Percentiles rank a stretch among this genome's conserved stretches.
phyloP scores from a whole-genome alignment of 2,888 invertebrate genomes.

The Ochlodes sylvanus region DNA sequence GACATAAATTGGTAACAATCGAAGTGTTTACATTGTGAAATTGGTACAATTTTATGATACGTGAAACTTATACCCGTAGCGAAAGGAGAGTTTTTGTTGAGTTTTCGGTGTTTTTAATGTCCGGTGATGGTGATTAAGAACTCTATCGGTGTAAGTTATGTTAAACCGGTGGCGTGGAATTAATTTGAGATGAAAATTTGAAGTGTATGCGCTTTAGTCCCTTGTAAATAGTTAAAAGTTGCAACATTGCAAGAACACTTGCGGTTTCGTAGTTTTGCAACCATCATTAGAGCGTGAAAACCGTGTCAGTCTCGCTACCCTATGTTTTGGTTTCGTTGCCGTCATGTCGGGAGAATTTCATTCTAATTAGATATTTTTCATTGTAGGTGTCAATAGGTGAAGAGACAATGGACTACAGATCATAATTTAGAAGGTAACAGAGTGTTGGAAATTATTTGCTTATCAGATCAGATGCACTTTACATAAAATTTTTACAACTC shows the following conservation, averaged over 20 bases:
- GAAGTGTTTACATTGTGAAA: constrained; percentile 80
- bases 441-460: constrained; percentile 10
- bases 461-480: neutral
- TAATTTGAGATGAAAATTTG: constrained; percentile 50
- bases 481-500: neutral
- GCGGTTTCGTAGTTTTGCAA: constrained; percentile 76
- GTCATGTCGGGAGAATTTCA: constrained; percentile 52
- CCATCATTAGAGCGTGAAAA: constrained; percentile 80
- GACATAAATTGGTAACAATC: constrained; percentile 55
- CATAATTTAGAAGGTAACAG: constrained; percentile 47
- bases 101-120: constrained; percentile 58
- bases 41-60: constrained; percentile 56
- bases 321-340: constrained; percentile 56
- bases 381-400: constrained; percentile 44
- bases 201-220: constrained; percentile 43
- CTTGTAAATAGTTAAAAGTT: constrained; percentile 54
- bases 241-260: constrained; percentile 57
- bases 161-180: constrained; percentile 54
- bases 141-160: constrained; percentile 66
- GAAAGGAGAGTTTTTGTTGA: constrained; percentile 71
- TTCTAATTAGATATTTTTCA: constrained; percentile 48
- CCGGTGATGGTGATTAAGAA: constrained; percentile 62
- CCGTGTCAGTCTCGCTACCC: constrained; percentile 65
- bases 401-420: constrained; percentile 49
- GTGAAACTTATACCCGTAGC: constrained; percentile 65